phyloP scores from a whole-genome alignment of 2,888 invertebrate species.

The Drosophila pegasa region DNA sequence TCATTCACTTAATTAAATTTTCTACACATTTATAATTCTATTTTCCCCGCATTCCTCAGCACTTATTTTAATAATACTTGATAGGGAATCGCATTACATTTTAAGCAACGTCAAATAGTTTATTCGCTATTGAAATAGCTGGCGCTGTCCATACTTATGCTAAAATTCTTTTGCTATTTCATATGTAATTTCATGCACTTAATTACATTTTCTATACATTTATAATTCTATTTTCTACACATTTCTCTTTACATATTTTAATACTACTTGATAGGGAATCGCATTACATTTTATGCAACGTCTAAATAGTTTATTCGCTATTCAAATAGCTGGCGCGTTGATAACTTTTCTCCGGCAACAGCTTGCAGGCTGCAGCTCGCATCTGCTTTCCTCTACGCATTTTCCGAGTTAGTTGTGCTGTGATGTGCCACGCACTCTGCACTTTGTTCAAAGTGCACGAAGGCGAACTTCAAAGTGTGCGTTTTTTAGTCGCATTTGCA shows the following conservation, averaged over 20 bases:
- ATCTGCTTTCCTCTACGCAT: constrained; percentile 9
- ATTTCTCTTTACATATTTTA: no score
- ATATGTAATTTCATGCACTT: no score
- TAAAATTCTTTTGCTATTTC: no score
- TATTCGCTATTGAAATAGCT: background rate
- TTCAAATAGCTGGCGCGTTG: background rate
- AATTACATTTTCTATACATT: no score
- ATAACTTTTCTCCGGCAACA: constrained; percentile 11
- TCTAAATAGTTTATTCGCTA: background rate
- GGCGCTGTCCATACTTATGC: background rate
- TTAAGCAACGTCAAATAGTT: background rate
- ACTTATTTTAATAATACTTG: no score
- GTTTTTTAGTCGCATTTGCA: constrained; percentile 53
- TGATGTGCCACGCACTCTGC: constrained; percentile 26
- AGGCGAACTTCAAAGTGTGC: constrained; percentile 25
- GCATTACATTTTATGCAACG: background rate
- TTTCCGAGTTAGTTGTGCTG: background rate
- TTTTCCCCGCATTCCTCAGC: no score
- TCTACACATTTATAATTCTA: no score
- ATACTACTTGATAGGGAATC: background rate
- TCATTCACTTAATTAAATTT: no score
- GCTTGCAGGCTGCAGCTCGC: constrained; percentile 8
- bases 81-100: background rate
- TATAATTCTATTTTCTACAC: no score
- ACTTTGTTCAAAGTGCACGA: constrained; percentile 31